Percentiles rank a stretch among this genome's conserved stretches.
These are phyloP conservation scores for Halcyon malimbica DNA, from an alignment of 2,113 vertebrate species.

Conservation along the genomic window DNA sequence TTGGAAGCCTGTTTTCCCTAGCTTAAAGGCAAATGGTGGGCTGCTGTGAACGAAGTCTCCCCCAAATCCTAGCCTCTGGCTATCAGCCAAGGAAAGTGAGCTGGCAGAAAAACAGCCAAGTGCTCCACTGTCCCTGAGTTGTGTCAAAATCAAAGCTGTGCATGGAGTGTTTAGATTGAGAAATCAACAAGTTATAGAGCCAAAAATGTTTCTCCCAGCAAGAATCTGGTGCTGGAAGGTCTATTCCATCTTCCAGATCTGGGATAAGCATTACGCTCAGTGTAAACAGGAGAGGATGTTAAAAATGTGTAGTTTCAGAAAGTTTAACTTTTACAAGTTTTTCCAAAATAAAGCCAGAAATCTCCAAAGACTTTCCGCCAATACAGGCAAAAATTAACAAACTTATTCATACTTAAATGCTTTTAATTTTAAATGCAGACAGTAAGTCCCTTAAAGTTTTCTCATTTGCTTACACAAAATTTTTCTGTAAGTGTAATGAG, in stretches of 20 bases:
- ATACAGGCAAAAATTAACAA: not conserved
- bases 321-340: not conserved
- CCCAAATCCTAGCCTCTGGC: not conserved
- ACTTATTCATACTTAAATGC: not conserved
- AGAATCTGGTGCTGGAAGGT: not conserved
- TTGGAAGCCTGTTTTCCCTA: not conserved
- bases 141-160: not conserved
- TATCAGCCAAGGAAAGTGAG: not conserved
- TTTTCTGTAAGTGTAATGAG: not conserved
- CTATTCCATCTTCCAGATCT: not conserved
- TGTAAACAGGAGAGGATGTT: not conserved
- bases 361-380: not conserved
- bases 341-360: not conserved
- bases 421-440: not conserved
- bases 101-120: not conserved
- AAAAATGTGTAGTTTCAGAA: not conserved
- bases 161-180: not conserved
- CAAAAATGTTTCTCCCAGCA: not conserved
- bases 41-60: not conserved
- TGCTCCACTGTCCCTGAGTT: fast-evolving
- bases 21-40: not conserved
- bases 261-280: not conserved
- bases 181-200: not conserved
- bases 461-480: not conserved
- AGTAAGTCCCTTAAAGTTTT: not conserved